These are phyloP conservation scores for Meteorus cinctellus DNA, from an alignment of 2,888 invertebrate genomes.

Conservation along the genomic window DNA sequence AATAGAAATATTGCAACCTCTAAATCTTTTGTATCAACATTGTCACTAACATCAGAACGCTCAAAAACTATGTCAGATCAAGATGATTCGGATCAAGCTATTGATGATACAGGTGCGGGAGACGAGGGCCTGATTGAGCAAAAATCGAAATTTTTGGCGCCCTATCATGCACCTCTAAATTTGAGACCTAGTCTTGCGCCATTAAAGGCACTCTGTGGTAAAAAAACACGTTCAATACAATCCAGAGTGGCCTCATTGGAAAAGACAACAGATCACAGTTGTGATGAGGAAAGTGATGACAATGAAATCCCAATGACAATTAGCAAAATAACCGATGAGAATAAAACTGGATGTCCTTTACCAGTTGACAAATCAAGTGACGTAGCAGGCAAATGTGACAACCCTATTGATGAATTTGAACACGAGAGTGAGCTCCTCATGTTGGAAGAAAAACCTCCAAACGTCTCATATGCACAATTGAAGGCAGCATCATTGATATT, in stretches of 20 bases:
- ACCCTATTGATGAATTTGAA: neutral
- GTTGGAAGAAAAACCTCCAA: neutral
- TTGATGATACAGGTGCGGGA: conserved; percentile 58
- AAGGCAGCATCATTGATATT: neutral
- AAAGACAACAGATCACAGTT: conserved; percentile 44
- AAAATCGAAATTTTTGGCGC: conserved; percentile 60
- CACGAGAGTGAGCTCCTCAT: neutral
- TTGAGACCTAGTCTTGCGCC: conserved; percentile 65
- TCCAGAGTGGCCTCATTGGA: conserved; percentile 52
- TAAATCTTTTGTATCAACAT: conserved; percentile 36
- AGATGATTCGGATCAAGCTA: conserved; percentile 56
- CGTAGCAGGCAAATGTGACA: neutral
- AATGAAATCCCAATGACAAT: conserved; percentile 43
- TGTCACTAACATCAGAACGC: conserved; percentile 45
- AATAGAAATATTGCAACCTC: conserved; percentile 17
- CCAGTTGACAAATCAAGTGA: conserved; percentile 43
- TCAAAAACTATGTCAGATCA: conserved; percentile 53
- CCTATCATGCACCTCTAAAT: conserved; percentile 66
- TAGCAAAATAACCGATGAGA: conserved; percentile 32
- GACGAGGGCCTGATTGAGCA: conserved; percentile 49
- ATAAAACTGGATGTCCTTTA: conserved; percentile 16
- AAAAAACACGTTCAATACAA: conserved; percentile 53
- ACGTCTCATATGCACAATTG: neutral
- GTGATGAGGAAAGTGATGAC: conserved; percentile 46
- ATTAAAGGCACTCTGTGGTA: conserved; percentile 60